Evolutionary conservation across 2,888 invertebrate species (phyloP).

Genomic region (Drosophila meridionalis): DNA sequence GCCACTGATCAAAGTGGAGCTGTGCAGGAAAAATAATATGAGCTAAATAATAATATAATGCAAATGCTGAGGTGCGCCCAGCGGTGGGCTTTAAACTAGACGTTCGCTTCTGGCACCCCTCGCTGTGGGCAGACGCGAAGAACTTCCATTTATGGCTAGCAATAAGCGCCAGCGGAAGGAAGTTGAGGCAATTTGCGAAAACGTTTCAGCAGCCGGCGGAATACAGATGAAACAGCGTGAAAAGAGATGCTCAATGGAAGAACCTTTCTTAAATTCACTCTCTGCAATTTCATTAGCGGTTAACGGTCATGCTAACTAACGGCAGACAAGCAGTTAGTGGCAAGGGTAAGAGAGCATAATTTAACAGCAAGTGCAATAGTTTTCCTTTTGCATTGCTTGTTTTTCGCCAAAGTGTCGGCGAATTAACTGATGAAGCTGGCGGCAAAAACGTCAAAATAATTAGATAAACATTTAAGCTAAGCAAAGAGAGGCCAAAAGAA

Average conservation of each 20-base stretch:
- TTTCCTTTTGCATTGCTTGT: constrained; percentile 27
- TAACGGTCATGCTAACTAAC: constrained; percentile 13
- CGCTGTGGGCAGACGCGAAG: constrained; percentile 18
- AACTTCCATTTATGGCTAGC: constrained; percentile 55
- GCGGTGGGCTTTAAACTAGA: constrained; percentile 26
- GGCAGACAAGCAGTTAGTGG: constrained; percentile 28
- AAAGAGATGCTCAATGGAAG: background rate
- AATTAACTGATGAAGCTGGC: constrained; percentile 42
- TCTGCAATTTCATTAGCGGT: background rate
- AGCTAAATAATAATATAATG: background rate
- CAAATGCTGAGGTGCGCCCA: background rate
- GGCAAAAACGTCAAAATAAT: constrained; percentile 74
- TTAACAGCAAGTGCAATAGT: constrained; percentile 55
- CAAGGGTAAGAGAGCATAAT: constrained; percentile 29
- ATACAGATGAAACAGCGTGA: constrained; percentile 1
- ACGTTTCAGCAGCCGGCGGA: constrained; percentile 31
- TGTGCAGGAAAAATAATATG: background rate
- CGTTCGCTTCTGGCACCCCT: constrained; percentile 41
- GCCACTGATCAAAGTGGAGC: constrained; percentile 55
- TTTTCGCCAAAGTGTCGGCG: constrained; percentile 39
- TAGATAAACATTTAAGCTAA: constrained; percentile 78
- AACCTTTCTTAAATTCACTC: background rate
- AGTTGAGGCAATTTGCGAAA: constrained; percentile 44
- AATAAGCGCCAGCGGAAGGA: constrained; percentile 48
- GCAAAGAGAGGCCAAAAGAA: constrained; percentile 36